Evolutionary conservation across 1,140 invertebrate genomes (phyloP), one percentile per base, ranked within the genome.

Genomic region (Drosophila dunni): DNA sequence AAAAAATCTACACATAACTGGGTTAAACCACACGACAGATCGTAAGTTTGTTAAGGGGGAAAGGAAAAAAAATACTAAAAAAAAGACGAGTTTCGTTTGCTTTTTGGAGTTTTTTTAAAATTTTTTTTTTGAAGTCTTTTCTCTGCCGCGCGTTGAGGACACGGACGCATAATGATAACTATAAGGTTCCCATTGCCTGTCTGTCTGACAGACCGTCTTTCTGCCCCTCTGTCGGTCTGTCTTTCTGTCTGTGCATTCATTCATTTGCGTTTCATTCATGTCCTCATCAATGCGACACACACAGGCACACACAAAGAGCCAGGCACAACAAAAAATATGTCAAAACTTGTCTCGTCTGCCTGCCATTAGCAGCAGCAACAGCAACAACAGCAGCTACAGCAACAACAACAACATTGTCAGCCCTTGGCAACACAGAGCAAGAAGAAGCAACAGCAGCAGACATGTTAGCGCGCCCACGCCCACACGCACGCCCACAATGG

Each of bases 271-370:
- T 88, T 89, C 83, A 88, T 88, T 88, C 83, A 88, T 88, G 83
- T 82, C 62, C 79, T 79, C 63, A 71, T 73, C 63, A 76, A 70
- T 70, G 73, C 53, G 66, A 40, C 51, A 62, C 58, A 56, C 48
- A 54, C 53, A 50, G 13, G 24, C 56, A 42, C 62, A 72, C 69
- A 46, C 53, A 53, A 54, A 44, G 34, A 51, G 38, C 13, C 13
- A 63, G 44, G 45, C 54, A 68, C 53, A 63, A 65, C 73, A 78
- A 81, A 83, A 89, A 88, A 83, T 89, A 88, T 88, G 83, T 88
- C 83, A 88, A 88, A 88, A 88, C 83, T 88, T 88, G 83, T 88
- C 83, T 88, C 79, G 84, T 89, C 83, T 88, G 83, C 86, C 83
- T 88, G 83, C 83, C 83, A 86, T 86, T 86, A 86, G 82, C 83